Conservation (phyloP, 2,113 vertebrate genomes). For the Poicephalus gulielmi region DNA sequence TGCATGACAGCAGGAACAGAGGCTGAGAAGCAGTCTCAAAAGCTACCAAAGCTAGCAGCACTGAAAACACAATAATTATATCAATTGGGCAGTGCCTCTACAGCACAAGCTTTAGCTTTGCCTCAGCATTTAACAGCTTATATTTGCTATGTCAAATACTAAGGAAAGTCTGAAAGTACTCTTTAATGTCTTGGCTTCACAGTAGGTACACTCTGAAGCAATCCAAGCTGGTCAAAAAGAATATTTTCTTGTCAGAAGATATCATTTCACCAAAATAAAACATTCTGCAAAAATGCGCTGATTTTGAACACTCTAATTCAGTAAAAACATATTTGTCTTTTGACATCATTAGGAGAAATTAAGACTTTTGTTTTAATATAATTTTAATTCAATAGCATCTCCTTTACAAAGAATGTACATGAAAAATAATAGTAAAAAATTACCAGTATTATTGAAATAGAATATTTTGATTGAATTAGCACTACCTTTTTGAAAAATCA, state of each 20-base stretch:
- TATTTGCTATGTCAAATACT: not conserved
- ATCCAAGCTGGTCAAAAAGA: not conserved
- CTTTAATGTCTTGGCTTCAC: not conserved
- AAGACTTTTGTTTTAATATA: not conserved
- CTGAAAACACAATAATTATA: conserved; percentile 22
- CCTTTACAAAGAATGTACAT: not conserved
- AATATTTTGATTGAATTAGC: not conserved
- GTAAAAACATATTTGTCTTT: not conserved
- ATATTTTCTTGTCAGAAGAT: not conserved
- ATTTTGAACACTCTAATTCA: not conserved
- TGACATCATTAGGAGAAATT: not conserved
- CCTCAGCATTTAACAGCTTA: not conserved
- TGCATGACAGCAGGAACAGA: conserved; percentile 3
- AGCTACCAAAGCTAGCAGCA: conserved; percentile 7
- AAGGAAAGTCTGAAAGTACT: not conserved
- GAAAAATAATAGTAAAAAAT: not conserved
- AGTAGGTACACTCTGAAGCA: not conserved
- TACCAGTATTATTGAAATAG: not conserved
- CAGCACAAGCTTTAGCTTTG: not conserved
- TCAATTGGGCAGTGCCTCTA: conserved; percentile 4
- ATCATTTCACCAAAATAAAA: not conserved
- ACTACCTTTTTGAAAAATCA: not conserved
- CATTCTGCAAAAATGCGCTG: not conserved
- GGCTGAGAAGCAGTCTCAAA: conserved; percentile 20
- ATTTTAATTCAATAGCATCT: not conserved